phyloP scores from a whole-genome alignment of 1,140 invertebrate species.

The Holcopasites calliopsidis region DNA sequence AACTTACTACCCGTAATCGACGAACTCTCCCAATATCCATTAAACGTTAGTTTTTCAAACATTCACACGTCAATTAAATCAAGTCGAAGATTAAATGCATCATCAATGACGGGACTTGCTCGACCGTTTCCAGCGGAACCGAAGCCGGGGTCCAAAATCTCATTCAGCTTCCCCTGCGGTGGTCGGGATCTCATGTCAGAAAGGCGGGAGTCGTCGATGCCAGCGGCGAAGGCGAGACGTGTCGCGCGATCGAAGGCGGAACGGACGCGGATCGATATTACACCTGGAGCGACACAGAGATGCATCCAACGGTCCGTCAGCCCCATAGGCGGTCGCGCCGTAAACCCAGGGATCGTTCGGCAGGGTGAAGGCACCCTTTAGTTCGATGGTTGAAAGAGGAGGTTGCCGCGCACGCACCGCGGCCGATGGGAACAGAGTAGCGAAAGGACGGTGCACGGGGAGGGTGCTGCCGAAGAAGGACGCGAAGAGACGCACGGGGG shows the following conservation, averaged over 20 bases:
- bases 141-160: neutral
- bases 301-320: conserved; percentile 20
- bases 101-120: no score
- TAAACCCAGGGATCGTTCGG: conserved; percentile 22
- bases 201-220: neutral
- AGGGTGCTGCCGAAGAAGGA: conserved; percentile 41
- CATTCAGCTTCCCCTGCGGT: neutral
- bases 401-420: conserved; percentile 3
- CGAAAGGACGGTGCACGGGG: no score
- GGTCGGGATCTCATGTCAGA: neutral
- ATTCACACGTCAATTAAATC: no score
- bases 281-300: conserved; percentile 32
- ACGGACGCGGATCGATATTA: conserved; percentile 34
- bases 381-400: conserved; percentile 28
- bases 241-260: conserved; percentile 36
- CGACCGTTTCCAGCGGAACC: conserved; percentile 7
- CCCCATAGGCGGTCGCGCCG: conserved; percentile 24
- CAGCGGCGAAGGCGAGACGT: neutral
- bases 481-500: conserved; percentile 43
- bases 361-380: conserved; percentile 34
- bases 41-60: no score
- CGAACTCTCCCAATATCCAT: no score
- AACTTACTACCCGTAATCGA: no score
- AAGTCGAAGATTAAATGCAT: neutral
- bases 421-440: no score